Evolutionary conservation across 2,888 invertebrate species (phyloP).

Genomic region (Drosophila neotestacea): DNA sequence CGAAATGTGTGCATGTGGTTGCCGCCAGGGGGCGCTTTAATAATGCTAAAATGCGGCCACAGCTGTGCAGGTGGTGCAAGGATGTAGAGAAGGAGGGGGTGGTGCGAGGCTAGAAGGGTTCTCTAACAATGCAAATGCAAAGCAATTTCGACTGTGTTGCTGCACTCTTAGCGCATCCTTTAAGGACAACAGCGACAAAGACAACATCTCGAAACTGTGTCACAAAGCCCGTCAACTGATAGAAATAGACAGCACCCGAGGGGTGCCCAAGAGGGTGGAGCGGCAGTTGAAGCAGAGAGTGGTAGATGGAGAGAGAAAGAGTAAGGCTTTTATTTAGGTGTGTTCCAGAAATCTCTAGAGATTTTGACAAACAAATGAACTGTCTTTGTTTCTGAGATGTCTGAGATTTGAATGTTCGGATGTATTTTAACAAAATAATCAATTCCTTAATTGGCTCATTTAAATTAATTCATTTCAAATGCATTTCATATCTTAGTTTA

Average conservation of each 20-base stretch:
- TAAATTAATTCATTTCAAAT: no score
- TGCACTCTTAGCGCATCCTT: slow-evolving; percentile 47
- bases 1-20: slow-evolving; percentile 35
- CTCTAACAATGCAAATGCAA: slow-evolving; percentile 65
- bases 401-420: no score
- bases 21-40: slow-evolving; percentile 56
- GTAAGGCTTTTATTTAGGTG: neutral
- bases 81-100: fast-evolving
- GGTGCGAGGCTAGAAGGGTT: neutral
- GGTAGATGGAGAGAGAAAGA: neutral
- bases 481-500: no score
- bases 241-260: slow-evolving; percentile 28
- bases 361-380: no score
- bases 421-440: no score
- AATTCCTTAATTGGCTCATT: no score
- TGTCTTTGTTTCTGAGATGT: no score
- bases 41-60: slow-evolving; percentile 59
- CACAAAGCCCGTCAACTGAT: slow-evolving; percentile 36
- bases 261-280: neutral
- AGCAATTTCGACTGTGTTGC: slow-evolving; percentile 44
- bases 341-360: no score
- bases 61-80: slow-evolving; percentile 46
- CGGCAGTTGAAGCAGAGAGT: no score
- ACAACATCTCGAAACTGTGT: slow-evolving; percentile 32
- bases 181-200: slow-evolving; percentile 21